Evolutionary conservation across 2,888 invertebrate genomes (phyloP).

Genomic region (Rhagium mordax): DNA sequence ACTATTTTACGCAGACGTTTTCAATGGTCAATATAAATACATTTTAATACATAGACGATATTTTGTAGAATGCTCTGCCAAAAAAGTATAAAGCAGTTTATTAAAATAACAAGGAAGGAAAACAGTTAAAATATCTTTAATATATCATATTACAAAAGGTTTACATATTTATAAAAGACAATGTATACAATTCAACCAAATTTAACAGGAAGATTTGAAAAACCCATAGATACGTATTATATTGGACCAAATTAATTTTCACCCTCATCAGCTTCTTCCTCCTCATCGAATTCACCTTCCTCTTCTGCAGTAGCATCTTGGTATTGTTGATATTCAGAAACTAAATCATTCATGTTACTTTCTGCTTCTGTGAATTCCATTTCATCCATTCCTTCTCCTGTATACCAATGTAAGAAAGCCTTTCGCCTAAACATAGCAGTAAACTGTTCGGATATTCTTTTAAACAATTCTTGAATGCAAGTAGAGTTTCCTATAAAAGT

Average conservation of each 20-base stretch:
- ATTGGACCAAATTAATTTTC: slow-evolving; percentile 64
- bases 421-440: slow-evolving; percentile 94
- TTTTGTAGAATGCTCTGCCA: no score
- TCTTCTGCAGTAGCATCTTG: slow-evolving; percentile 91
- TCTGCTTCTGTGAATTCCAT: slow-evolving; percentile 97
- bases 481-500: slow-evolving; percentile 96
- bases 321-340: slow-evolving; percentile 95
- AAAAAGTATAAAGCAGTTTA: neutral
- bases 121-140: slow-evolving; percentile 4
- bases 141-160: neutral
- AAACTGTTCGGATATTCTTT: slow-evolving; percentile 92
- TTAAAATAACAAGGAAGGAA: neutral
- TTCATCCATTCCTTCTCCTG: slow-evolving; percentile 97
- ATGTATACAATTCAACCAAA: slow-evolving; percentile 37
- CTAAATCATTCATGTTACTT: slow-evolving; percentile 96
- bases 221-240: slow-evolving; percentile 34
- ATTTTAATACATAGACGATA: no score
- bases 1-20: no score
- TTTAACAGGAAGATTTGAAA: slow-evolving; percentile 56
- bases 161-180: slow-evolving; percentile 15
- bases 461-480: slow-evolving; percentile 93
- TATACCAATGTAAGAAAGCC: slow-evolving; percentile 98
- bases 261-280: slow-evolving; percentile 80
- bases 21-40: no score
- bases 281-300: slow-evolving; percentile 87